These are phyloP conservation scores for Diploscapter pachys DNA, from an alignment of 1,140 invertebrate genomes.

Conservation along the genomic window DNA sequence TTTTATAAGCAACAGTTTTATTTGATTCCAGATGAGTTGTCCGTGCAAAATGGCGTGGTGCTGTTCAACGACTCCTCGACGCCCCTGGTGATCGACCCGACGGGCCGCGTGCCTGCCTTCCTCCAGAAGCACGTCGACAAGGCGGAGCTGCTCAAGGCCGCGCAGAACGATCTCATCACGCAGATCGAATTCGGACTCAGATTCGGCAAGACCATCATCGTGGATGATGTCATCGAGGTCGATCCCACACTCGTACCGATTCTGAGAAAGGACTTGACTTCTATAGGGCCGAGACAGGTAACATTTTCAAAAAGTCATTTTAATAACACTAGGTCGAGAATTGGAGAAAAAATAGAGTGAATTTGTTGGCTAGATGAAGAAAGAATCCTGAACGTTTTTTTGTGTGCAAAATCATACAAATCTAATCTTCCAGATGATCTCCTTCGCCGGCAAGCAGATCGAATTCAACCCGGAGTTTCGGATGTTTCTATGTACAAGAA, in stretches of 20 bases:
- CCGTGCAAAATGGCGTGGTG: slow-evolving; percentile 77
- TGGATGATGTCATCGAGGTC: slow-evolving; percentile 74
- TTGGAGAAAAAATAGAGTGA: too few species aligned
- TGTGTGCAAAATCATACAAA: too few species aligned
- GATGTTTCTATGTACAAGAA: slow-evolving; percentile 75
- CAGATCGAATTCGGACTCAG: slow-evolving; percentile 78
- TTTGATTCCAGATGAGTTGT: slow-evolving; percentile 74
- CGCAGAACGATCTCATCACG: slow-evolving; percentile 47
- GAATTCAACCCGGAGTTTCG: slow-evolving; percentile 78
- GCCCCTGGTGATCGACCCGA: slow-evolving; percentile 83
- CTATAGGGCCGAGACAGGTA: slow-evolving; percentile 65
- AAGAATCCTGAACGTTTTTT: too few species aligned
- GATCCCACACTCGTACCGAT: slow-evolving; percentile 70
- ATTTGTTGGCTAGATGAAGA: too few species aligned
- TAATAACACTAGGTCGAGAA: too few species aligned
- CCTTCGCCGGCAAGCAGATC: slow-evolving; percentile 75
- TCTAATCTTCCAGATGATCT: slow-evolving; percentile 62
- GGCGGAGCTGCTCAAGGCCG: slow-evolving; percentile 17
- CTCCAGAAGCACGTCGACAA: slow-evolving; percentile 64
- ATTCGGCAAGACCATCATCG: slow-evolving; percentile 85
- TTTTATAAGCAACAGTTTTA: too few species aligned
- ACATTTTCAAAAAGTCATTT: too few species aligned
- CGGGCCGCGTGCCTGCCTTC: slow-evolving; percentile 78
- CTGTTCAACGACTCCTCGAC: slow-evolving; percentile 66
- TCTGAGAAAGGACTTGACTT: slow-evolving; percentile 69